Evolutionary conservation across 2,888 invertebrate genomes (phyloP).

Genomic region (Enchytraeus crypticus): DNA sequence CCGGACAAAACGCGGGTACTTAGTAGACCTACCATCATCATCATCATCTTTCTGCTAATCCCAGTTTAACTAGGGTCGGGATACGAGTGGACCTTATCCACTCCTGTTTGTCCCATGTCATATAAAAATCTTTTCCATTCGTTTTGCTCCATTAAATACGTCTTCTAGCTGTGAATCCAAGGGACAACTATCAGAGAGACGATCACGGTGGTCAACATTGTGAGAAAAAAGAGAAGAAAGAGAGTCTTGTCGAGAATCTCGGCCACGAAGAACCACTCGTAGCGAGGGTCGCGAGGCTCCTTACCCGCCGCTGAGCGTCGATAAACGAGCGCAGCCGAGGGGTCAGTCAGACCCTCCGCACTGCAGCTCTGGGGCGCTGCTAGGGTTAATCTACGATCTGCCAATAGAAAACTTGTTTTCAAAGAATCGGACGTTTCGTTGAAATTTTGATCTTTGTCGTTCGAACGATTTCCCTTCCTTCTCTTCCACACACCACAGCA

Average conservation of each 20-base stretch:
- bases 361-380: background rate
- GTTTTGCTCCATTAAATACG: too few relatives aligned
- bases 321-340: too few relatives aligned
- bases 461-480: background rate
- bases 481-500: background rate
- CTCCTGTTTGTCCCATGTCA: too few relatives aligned
- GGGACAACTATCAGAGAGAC: constrained; percentile 22
- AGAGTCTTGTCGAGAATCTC: constrained; percentile 24
- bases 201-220: constrained; percentile 17
- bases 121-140: too few relatives aligned
- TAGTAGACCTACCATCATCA: too few relatives aligned
- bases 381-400: too few relatives aligned
- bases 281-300: constrained; percentile 10
- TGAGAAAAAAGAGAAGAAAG: constrained; percentile 20
- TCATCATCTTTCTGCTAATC: too few relatives aligned
- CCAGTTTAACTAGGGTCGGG: too few relatives aligned
- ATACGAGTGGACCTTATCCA: too few relatives aligned
- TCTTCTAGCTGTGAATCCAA: constrained; percentile 8
- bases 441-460: background rate
- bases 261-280: constrained; percentile 28
- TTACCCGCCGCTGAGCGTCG: background rate
- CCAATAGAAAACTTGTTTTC: background rate
- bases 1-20: too few relatives aligned
- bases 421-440: background rate
- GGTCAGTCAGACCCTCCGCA: background rate